A percentile compares a stretch with the other conserved stretches of the same genome.
Evolutionary conservation across 2,888 invertebrate genomes (phyloP).

Genomic region (Nomada ruficornis): DNA sequence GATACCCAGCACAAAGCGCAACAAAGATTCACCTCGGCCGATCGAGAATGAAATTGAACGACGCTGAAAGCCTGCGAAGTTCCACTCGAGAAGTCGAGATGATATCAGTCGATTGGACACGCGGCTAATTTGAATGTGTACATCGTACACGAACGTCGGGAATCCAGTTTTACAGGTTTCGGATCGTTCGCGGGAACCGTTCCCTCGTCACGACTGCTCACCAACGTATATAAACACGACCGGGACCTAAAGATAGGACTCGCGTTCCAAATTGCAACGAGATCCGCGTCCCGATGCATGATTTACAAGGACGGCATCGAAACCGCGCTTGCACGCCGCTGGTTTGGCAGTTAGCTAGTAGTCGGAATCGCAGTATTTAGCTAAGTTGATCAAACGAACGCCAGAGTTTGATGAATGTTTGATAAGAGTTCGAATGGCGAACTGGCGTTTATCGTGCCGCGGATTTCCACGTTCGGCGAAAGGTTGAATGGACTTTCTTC

Average conservation of each 20-base stretch:
- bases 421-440: neutral
- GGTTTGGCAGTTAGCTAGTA: neutral
- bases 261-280: slow-evolving; percentile 43
- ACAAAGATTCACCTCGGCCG: neutral
- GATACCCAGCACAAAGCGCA: neutral
- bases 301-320: slow-evolving; percentile 26
- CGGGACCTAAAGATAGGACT: slow-evolving; percentile 51
- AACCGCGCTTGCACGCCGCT: neutral
- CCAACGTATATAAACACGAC: neutral
- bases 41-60: slow-evolving; percentile 54
- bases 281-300: slow-evolving; percentile 23
- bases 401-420: too few species aligned
- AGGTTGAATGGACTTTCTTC: too few species aligned
- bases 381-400: slow-evolving; percentile 1
- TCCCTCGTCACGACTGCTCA: slow-evolving; percentile 49
- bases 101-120: slow-evolving; percentile 45
- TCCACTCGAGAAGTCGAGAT: slow-evolving; percentile 36
- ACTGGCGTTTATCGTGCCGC: too few species aligned
- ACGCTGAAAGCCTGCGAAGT: slow-evolving; percentile 42
- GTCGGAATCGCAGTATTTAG: neutral
- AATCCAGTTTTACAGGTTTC: slow-evolving; percentile 76
- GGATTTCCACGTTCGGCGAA: too few species aligned
- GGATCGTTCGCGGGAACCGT: slow-evolving; percentile 62
- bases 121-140: slow-evolving; percentile 61
- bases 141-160: slow-evolving; percentile 58